Conservation (phyloP, 1,140 invertebrate genomes). For the Camponotus pennsylvanicus region DNA sequence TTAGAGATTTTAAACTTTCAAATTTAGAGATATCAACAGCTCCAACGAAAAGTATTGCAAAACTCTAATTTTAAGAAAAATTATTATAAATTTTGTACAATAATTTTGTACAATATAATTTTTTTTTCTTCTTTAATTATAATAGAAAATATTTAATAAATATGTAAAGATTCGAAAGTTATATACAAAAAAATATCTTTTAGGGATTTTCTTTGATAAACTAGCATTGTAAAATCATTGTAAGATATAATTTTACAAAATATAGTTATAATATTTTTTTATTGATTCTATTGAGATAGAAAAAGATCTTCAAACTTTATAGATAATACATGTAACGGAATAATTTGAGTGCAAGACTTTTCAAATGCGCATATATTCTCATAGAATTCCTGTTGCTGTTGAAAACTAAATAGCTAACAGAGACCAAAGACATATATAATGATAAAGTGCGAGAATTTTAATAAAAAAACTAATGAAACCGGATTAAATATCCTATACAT, state of each 20-base stretch:
- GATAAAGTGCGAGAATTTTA: conserved; percentile 6
- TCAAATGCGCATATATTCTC: conserved; percentile 18
- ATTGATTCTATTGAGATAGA: background rate
- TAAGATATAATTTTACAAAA: conserved; percentile 18
- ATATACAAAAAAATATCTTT: too few relatives aligned
- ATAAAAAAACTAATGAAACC: background rate
- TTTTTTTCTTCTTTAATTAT: background rate
- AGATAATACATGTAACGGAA: background rate
- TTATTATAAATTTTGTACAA: too few relatives aligned
- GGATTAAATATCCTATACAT: conserved; percentile 15
- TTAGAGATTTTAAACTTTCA: conserved; percentile 14
- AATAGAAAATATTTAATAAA: background rate
- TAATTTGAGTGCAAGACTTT: conserved; percentile 5
- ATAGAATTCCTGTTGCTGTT: conserved; percentile 31
- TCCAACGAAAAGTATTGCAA: background rate
- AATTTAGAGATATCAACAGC: background rate
- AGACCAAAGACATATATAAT: conserved; percentile 55
- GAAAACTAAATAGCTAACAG: conserved; percentile 11
- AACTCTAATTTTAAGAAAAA: too few relatives aligned
- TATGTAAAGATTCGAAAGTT: background rate
- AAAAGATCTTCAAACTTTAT: background rate
- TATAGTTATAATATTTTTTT: conserved; percentile 19
- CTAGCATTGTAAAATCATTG: conserved; percentile 1
- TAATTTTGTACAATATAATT: too few relatives aligned
- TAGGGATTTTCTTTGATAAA: background rate